phyloP scores from a whole-genome alignment of 2,113 vertebrate species.

The Garra rufa region DNA sequence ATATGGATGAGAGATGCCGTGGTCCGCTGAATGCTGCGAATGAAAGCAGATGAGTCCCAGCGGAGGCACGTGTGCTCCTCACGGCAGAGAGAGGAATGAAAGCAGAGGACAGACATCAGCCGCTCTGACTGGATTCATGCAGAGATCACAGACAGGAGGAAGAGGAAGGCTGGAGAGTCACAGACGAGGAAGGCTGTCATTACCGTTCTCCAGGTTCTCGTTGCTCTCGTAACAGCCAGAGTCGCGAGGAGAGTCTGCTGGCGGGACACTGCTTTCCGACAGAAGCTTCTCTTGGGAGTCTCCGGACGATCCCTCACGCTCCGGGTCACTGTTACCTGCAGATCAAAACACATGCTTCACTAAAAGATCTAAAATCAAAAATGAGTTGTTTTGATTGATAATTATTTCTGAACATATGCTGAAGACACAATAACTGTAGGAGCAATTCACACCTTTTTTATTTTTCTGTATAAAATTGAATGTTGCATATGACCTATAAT shows the following conservation, averaged over 20 bases:
- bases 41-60: constrained; percentile 40
- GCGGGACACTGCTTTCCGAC: constrained; percentile 76
- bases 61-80: constrained; percentile 3
- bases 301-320: constrained; percentile 75
- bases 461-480: not conserved
- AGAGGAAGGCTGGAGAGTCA: constrained; percentile 61
- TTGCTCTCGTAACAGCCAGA: constrained; percentile 97
- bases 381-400: not conserved
- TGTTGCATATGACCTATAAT: not conserved
- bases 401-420: not conserved
- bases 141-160: constrained; percentile 58
- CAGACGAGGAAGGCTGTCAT: constrained; percentile 67
- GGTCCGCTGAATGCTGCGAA: constrained; percentile 42
- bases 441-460: not conserved
- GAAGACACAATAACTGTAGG: not conserved
- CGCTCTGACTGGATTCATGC: constrained; percentile 46
- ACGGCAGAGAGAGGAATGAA: constrained; percentile 41
- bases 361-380: not conserved
- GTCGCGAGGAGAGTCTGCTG: constrained; percentile 89
- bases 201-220: constrained; percentile 94
- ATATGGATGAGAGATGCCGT: constrained; percentile 9
- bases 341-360: constrained; percentile 21
- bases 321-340: constrained; percentile 90
- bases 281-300: constrained; percentile 89
- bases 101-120: constrained; percentile 45